These are phyloP conservation scores for Lasiurus cinereus DNA, from an alignment of 2,113 vertebrate genomes.

Conservation along the genomic window DNA sequence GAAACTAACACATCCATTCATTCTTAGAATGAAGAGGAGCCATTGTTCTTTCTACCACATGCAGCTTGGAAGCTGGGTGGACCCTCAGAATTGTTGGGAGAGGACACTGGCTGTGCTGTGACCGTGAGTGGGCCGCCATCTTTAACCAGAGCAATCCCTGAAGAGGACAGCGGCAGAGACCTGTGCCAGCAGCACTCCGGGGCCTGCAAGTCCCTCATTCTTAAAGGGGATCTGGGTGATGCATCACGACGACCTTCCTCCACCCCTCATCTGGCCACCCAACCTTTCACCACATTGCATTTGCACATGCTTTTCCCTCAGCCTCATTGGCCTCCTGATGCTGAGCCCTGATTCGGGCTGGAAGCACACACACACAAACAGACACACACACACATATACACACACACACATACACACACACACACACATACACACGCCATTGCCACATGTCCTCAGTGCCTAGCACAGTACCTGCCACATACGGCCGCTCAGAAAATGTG, in stretches of 20 bases:
- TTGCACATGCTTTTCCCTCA: neutral
- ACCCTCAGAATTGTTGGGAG: neutral
- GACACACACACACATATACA: too few species aligned
- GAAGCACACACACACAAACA: too few species aligned
- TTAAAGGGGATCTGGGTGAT: fast-evolving
- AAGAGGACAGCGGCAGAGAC: too few species aligned
- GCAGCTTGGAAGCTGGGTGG: neutral
- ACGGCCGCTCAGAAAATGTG: fast-evolving
- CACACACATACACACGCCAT: too few species aligned
- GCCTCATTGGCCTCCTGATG: neutral
- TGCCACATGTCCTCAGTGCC: fast-evolving
- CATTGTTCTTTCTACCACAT: neutral
- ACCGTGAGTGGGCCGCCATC: too few species aligned
- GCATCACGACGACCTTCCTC: neutral
- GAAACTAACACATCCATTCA: neutral
- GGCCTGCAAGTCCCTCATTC: neutral
- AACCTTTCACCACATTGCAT: neutral
- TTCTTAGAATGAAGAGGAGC: neutral
- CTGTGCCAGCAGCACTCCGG: neutral
- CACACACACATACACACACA: too few species aligned
- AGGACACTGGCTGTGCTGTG: neutral
- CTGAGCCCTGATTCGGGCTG: neutral
- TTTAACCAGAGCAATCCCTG: neutral
- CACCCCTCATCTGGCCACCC: neutral
- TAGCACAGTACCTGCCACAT: fast-evolving